Base-by-base conservation (phyloP, 2,113 vertebrate species). In the Microcebus jonahi region DNA sequence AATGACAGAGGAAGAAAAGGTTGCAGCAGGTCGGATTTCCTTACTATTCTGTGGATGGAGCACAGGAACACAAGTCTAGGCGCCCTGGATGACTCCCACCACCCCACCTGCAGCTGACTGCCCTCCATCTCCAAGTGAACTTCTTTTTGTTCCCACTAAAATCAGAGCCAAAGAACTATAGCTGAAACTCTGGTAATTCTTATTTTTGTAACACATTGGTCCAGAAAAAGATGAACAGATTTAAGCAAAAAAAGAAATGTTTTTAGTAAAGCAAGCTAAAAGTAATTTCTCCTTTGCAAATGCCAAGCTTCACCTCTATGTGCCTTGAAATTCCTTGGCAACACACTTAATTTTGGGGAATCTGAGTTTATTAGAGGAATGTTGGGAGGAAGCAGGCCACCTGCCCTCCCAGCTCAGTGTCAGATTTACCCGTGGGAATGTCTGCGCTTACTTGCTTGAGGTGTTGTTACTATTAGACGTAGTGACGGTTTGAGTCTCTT, bases 271-370 rank as follows among this genome's bases (percentile, higher is more conserved):
- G 94, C 70, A 97, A 93, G 42, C 59, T 70, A 77, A 92, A 95
- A 94, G n/a, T 81, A 73, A 81, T 92, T 90, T 93, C 31, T 91
- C 55, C 67, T 83, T 88, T 76, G 45, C 67, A 92, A 88, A 94
- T 93, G 39, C 55, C 18, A 7, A 94, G 68, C 36, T 82, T 96
- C 86, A 89, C 83, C 86, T 94, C 82, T 29, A 57, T 55, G 61
- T 79, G 67, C 71, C 94, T 96, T 91, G 77, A 96, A 82, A 96
- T 96, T 91, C 71, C 71, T 96, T 97, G 97, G 81, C 89, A 67
- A 55, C 20, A 48, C n/a, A 15, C 71, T 94, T 86, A 53, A 95
- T 79, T 63, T 55, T 0, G 61, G 71, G 85, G 89, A 85, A 94
- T 96, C 82, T 97, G 81, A 95, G 73, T 82, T 96, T 88, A 29